Evolutionary conservation across 2,113 vertebrate species (phyloP).

Genomic region (Phrynosoma blainvillii): DNA sequence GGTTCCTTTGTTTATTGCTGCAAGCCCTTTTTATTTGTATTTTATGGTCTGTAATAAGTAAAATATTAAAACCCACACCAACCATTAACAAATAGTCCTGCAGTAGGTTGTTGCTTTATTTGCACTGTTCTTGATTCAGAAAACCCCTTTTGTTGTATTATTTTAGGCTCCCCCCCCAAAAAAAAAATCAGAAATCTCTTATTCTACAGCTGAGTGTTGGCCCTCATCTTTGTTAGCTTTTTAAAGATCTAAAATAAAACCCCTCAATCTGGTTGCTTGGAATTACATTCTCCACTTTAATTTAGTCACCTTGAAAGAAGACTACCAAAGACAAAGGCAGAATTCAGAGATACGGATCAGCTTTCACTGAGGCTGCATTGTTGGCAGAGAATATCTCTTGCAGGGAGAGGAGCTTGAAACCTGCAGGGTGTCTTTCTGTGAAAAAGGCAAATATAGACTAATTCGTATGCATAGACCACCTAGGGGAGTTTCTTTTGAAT

Average conservation of each 20-base stretch:
- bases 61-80: neutral
- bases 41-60: neutral
- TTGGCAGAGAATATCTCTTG: slow-evolving; percentile 61
- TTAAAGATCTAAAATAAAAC: slow-evolving; percentile 49
- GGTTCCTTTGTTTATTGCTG: neutral
- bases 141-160: accelerated
- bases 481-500: slow-evolving; percentile 72
- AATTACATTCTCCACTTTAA: slow-evolving; percentile 64
- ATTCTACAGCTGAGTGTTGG: slow-evolving; percentile 16
- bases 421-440: slow-evolving; percentile 71
- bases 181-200: neutral
- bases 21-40: neutral
- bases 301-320: slow-evolving; percentile 76
- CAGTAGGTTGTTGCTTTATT: neutral
- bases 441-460: slow-evolving; percentile 70
- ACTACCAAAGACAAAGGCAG: slow-evolving; percentile 69
- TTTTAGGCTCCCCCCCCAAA: neutral
- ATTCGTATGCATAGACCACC: slow-evolving; percentile 73
- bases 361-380: slow-evolving; percentile 65
- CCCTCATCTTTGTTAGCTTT: slow-evolving; percentile 53
- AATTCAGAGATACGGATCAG: slow-evolving; percentile 62
- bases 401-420: slow-evolving; percentile 66
- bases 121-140: neutral
- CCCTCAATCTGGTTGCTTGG: slow-evolving; percentile 52
- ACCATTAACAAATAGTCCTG: neutral